Conservation (phyloP, 2,797 vertebrate species). For the Fratercula arctica region DNA sequence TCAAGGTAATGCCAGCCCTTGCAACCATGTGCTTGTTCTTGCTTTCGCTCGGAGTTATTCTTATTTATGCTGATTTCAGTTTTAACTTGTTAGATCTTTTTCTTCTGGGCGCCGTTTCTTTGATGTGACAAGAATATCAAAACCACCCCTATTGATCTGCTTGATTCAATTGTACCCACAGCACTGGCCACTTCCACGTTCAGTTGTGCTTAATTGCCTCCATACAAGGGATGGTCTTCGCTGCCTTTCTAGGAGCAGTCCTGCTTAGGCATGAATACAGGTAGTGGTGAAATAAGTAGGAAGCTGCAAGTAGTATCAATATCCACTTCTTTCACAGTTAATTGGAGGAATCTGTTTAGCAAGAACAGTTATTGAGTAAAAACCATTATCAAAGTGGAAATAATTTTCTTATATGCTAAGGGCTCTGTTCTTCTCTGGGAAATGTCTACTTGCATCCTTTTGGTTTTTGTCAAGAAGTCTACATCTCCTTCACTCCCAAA, state of each 20-base stretch:
- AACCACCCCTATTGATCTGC: constrained; percentile 10
- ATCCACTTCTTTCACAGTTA: background rate
- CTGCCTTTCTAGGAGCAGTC: background rate
- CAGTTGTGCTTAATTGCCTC: constrained; percentile 11
- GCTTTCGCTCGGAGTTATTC: background rate
- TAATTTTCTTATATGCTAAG: background rate
- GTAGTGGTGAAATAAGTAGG: background rate
- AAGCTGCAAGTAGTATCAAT: background rate
- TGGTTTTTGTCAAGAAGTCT: background rate
- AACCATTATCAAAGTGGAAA: background rate
- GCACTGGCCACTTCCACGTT: background rate
- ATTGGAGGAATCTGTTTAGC: background rate
- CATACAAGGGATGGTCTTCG: background rate
- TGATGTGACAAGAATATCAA: constrained; percentile 55
- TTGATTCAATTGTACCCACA: constrained; percentile 8
- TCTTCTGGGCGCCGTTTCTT: constrained; percentile 15
- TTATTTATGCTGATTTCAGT: constrained; percentile 40
- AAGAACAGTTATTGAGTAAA: background rate
- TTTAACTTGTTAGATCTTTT: constrained; percentile 17
- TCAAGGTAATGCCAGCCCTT: background rate
- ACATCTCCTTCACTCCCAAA: background rate
- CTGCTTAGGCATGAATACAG: background rate
- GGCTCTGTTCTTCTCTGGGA: background rate
- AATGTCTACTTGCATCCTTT: background rate
- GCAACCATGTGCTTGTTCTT: background rate